Percentiles rank a stretch among this genome's conserved stretches.
phyloP scores from a whole-genome alignment of 2,797 vertebrate species.

The Meriones psammophilus region DNA sequence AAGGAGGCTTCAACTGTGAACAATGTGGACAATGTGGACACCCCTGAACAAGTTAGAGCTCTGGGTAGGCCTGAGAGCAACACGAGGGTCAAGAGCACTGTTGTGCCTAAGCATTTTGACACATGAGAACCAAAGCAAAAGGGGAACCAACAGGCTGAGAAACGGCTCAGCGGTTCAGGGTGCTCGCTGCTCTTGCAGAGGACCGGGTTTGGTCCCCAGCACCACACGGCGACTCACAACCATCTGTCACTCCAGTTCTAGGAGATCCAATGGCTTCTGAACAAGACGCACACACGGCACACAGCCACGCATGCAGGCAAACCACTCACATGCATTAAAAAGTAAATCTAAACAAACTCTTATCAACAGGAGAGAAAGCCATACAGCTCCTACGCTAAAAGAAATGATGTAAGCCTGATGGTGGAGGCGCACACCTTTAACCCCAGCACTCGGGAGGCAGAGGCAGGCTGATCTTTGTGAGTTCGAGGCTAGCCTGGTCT shows the following conservation, averaged over 20 bases:
- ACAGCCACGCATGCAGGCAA: not conserved
- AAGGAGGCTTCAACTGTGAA: not conserved
- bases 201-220: not conserved
- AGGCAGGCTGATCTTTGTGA: not conserved
- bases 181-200: not conserved
- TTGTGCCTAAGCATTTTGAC: not conserved
- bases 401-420: not conserved
- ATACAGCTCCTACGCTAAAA: not conserved
- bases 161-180: not conserved
- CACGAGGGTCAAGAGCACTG: not conserved
- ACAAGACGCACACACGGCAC: not conserved
- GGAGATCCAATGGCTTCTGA: not conserved
- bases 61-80: not conserved
- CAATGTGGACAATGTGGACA: not conserved
- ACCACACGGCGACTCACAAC: not conserved
- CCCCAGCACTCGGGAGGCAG: not conserved
- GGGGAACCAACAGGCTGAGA: not conserved
- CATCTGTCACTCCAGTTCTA: not conserved
- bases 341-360: not conserved
- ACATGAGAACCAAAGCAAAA: slow-evolving; percentile 10
- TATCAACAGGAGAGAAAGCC: not conserved
- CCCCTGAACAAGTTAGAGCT: not conserved
- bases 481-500: not conserved
- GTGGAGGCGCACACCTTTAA: not conserved
- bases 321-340: not conserved